Conservation (phyloP, 2,113 vertebrate species). For the Solea senegalensis region DNA sequence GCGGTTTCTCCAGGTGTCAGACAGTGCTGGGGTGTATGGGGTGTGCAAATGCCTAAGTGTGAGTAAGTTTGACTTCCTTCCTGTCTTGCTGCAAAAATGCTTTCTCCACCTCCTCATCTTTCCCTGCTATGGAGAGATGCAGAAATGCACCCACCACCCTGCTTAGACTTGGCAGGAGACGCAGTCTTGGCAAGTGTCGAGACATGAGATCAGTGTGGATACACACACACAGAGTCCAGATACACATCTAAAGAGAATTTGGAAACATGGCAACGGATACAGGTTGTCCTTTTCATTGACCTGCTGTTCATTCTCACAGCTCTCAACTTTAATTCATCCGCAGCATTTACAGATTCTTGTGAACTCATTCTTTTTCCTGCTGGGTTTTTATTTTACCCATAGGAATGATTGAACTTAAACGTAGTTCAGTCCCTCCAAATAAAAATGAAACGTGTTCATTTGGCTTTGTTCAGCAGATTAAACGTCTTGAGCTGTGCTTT, state of each 20-base stretch:
- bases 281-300: conserved; percentile 61
- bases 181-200: conserved; percentile 56
- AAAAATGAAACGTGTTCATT: conserved; percentile 7
- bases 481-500: neutral
- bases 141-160: conserved; percentile 69
- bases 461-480: conserved; percentile 5
- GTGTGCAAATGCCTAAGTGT: conserved; percentile 8
- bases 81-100: conserved; percentile 45
- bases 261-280: conserved; percentile 65
- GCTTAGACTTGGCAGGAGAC: conserved; percentile 71
- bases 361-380: conserved; percentile 22
- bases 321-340: conserved; percentile 59
- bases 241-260: conserved; percentile 54
- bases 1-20: conserved; percentile 61
- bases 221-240: conserved; percentile 7
- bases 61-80: conserved; percentile 41
- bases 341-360: conserved; percentile 29
- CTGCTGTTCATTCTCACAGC: conserved; percentile 67
- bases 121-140: conserved; percentile 69
- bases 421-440: conserved; percentile 12
- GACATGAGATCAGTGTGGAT: conserved; percentile 44
- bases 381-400: conserved; percentile 6
- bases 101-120: conserved; percentile 54
- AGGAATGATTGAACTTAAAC: conserved; percentile 34
- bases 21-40: conserved; percentile 5